These are phyloP conservation scores for Molothrus ater DNA, from an alignment of 2,797 vertebrate species.

Conservation along the genomic window DNA sequence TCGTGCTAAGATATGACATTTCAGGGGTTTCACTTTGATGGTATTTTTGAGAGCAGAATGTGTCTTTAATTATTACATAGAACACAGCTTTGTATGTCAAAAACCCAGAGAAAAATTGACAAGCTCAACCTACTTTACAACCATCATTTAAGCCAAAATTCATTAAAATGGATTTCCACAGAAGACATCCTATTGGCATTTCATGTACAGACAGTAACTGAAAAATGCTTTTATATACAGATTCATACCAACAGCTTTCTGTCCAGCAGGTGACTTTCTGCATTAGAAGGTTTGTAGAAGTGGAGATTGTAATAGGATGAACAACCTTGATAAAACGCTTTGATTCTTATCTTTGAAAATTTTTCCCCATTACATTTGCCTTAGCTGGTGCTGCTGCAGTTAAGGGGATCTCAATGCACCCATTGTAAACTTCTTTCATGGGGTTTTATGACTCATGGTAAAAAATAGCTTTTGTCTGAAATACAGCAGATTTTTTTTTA, in stretches of 20 bases:
- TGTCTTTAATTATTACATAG: neutral
- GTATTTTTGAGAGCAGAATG: neutral
- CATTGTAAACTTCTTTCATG: slow-evolving; percentile 17
- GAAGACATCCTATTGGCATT: neutral
- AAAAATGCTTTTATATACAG: slow-evolving; percentile 43
- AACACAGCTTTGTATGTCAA: neutral
- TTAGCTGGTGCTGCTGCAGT: neutral
- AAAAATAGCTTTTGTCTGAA: slow-evolving; percentile 53
- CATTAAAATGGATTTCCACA: slow-evolving; percentile 22
- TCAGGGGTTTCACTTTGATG: neutral
- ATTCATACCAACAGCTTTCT: slow-evolving; percentile 27
- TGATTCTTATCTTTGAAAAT: slow-evolving; percentile 59
- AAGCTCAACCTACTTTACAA: neutral
- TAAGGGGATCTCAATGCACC: neutral
- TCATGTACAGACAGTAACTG: neutral
- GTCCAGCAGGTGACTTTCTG: slow-evolving; percentile 56
- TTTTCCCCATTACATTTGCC: slow-evolving; percentile 18
- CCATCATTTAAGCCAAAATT: neutral
- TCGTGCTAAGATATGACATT: neutral
- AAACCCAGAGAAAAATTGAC: neutral
- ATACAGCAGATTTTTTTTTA: neutral
- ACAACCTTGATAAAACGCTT: slow-evolving; percentile 57
- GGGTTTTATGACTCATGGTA: slow-evolving; percentile 26
- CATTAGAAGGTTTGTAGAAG: slow-evolving; percentile 39
- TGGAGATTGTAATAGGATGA: slow-evolving; percentile 45